Evolutionary conservation across 2,113 vertebrate genomes (phyloP), one percentile per base, ranked within the genome.

Genomic region (Triplophysa rosa): DNA sequence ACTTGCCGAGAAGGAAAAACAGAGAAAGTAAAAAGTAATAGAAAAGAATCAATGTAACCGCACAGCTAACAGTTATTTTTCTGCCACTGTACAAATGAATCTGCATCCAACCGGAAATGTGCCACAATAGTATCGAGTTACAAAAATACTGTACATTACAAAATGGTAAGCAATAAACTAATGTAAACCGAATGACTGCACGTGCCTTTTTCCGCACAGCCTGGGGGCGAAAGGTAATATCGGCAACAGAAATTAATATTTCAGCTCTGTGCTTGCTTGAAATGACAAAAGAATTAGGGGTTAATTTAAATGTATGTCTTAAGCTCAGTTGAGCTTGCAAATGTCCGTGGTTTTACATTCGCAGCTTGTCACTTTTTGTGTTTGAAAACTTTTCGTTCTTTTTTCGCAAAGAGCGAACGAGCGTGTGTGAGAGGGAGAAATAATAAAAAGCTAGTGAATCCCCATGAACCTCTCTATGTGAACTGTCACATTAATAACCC

Each of bases 401-500:
- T 78, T 66, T 58, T 69, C 26, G 62, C 75, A 79, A 79, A 85
- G 72, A 33, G 69, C n/a, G 4, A 33, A 64, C 16, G 40, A 52
- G 54, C 10, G 11, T 40, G 62, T 45, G 64, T 47, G 75, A 63
- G 49, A 68, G 69, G 70, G 77, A 84, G 77, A 84, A 84, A 83
- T 81, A 86, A 85, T 77, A 78, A 79, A 84, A 75, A 17, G 45
- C 73, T 58, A 89, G 89, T 80, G 87, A 93, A 91, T 90, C 92
- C 89, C 90, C 87, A 83, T 88, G 94, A 92, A 92, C 87, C 92
- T 89, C 84, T 81, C 93, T 88, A 89, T 84, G 92, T 84, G 90
- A 94, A 92, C 94, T 88, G 92, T 94, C 93, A 94, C 94, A 96
- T 97, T 96, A 95, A 98, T 96, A 96, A 96, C 92, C 91, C 94